Percentiles rank a stretch among this genome's conserved stretches.
These are phyloP conservation scores for Anorthoa munda DNA, from an alignment of 2,888 invertebrate genomes.

Conservation along the genomic window DNA sequence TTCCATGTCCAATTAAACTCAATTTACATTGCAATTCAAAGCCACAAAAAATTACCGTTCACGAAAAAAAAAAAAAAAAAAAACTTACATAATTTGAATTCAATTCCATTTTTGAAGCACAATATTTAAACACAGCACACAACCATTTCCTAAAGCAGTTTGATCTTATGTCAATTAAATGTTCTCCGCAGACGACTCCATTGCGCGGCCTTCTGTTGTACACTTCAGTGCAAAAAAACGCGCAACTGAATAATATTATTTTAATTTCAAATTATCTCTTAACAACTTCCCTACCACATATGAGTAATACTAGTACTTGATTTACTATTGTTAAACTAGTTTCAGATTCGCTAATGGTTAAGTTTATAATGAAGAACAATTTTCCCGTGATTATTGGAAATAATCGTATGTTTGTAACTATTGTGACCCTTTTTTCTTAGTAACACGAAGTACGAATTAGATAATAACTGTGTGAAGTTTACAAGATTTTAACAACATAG, in stretches of 20 bases:
- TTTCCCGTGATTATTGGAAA: not conserved
- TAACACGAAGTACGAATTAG: too few species aligned
- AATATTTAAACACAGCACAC: constrained; percentile 57
- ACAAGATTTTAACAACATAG: not conserved
- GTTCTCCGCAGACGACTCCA: constrained; percentile 35
- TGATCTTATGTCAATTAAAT: constrained; percentile 58
- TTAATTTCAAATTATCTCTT: constrained; percentile 1
- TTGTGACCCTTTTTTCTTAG: too few species aligned
- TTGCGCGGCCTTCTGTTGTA: constrained; percentile 36
- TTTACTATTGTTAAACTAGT: constrained; percentile 6
- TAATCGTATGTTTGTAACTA: not conserved
- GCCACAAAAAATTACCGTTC: not conserved
- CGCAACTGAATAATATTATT: not conserved
- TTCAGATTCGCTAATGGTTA: constrained; percentile 16
- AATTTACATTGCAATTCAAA: not conserved
- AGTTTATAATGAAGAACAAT: not conserved
- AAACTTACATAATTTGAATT: constrained; percentile 56
- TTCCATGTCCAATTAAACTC: not conserved
- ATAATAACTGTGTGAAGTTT: too few species aligned
- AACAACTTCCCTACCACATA: constrained; percentile 17
- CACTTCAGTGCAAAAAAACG: constrained; percentile 45
- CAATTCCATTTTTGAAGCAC: constrained; percentile 59
- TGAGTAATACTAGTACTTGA: constrained; percentile 10
- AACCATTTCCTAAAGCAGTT: constrained; percentile 47
- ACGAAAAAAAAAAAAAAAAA: not conserved